These are phyloP conservation scores for Aspidapion aeneum DNA, from an alignment of 2,888 invertebrate species.

Conservation along the genomic window DNA sequence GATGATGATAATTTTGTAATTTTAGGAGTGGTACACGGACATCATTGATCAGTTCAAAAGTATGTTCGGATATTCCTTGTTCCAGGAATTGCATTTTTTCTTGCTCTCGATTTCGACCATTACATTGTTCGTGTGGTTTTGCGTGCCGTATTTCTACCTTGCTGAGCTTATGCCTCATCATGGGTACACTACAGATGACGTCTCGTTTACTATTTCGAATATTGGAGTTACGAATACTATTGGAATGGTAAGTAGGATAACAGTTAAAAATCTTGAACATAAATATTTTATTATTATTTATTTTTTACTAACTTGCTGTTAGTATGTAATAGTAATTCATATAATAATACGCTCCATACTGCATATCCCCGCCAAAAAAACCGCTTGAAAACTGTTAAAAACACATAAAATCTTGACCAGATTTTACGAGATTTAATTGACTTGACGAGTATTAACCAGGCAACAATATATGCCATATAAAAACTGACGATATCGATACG, in stretches of 20 bases:
- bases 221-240: slow-evolving; percentile 89
- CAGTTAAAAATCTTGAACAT: no score
- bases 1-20: no score
- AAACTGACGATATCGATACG: no score
- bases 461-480: no score
- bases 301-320: slow-evolving; percentile 1
- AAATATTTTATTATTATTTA: background rate
- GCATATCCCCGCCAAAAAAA: no score
- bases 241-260: slow-evolving; percentile 67
- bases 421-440: no score
- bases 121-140: slow-evolving; percentile 88
- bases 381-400: no score
- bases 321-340: no score
- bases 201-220: slow-evolving; percentile 77
- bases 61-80: slow-evolving; percentile 77
- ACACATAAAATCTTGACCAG: no score
- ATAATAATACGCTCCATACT: no score
- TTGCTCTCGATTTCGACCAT: slow-evolving; percentile 83
- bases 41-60: slow-evolving; percentile 63
- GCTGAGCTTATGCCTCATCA: slow-evolving; percentile 73
- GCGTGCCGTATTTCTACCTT: slow-evolving; percentile 93
- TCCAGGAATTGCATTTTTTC: slow-evolving; percentile 73
- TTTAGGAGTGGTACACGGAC: slow-evolving; percentile 71
- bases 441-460: no score
- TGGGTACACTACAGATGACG: slow-evolving; percentile 67